phyloP scores from a whole-genome alignment of 2,797 vertebrate genomes.

The Thamnophis elegans region DNA sequence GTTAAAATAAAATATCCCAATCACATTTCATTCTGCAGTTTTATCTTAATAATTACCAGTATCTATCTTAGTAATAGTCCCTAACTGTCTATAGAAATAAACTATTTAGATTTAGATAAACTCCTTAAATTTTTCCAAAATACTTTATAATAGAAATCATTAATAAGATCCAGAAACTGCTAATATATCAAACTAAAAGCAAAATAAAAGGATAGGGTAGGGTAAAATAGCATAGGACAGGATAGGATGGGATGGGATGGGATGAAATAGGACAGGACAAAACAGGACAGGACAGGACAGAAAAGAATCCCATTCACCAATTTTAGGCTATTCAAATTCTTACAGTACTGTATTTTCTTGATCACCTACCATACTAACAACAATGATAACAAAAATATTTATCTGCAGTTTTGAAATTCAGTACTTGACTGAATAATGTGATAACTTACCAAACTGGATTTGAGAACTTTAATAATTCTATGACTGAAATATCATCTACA shows the following conservation, averaged over 20 bases:
- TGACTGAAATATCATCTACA: not conserved
- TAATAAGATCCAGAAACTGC: not conserved
- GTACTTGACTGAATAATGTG: not conserved
- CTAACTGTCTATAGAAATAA: not conserved
- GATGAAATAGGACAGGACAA: too few relatives aligned
- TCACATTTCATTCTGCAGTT: not conserved
- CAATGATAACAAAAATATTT: not conserved
- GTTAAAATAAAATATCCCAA: not conserved
- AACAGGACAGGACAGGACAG: not conserved
- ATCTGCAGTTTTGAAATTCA: not conserved
- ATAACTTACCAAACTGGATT: not conserved
- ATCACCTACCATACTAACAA: not conserved
- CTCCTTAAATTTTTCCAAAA: not conserved
- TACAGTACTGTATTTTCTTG: not conserved
- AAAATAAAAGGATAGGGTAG: too few relatives aligned
- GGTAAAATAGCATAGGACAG: not conserved
- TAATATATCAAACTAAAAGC: not conserved
- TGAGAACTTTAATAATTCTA: not conserved
- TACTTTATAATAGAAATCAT: not conserved
- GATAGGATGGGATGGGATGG: not conserved
- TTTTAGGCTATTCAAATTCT: not conserved
- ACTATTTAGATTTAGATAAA: not conserved
- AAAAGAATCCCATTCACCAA: not conserved
- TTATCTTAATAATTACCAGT: not conserved
- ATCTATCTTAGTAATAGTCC: not conserved